Evolutionary conservation across 2,113 vertebrate species (phyloP).

Genomic region (Eleginops maclovinus): DNA sequence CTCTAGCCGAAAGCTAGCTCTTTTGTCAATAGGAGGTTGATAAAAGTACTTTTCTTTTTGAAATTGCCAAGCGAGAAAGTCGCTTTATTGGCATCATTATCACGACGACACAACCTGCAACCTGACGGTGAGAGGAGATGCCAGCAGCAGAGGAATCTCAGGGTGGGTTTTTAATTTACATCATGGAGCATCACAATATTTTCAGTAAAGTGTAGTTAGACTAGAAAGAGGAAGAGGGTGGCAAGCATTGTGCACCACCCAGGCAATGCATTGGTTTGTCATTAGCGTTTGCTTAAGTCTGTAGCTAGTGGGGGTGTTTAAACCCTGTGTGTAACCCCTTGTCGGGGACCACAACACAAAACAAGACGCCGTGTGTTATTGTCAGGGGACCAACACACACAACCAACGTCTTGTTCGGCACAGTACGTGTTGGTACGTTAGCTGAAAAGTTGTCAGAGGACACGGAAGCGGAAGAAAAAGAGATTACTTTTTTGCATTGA

Average conservation of each 20-base stretch:
- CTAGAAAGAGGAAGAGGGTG: background rate
- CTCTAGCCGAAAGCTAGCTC: background rate
- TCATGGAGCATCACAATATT: background rate
- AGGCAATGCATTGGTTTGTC: background rate
- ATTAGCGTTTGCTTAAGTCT: background rate
- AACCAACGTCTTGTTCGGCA: no score
- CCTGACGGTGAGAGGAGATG: conserved; percentile 56
- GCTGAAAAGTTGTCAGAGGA: background rate
- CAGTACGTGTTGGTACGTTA: no score
- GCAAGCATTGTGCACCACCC: background rate
- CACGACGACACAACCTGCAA: background rate
- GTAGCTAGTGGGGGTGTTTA: background rate
- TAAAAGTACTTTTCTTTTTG: background rate
- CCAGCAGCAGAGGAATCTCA: conserved; percentile 57
- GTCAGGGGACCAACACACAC: no score
- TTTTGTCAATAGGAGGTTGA: background rate
- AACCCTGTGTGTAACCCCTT: no score
- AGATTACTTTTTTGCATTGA: no score
- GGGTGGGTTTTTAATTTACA: conserved; percentile 53
- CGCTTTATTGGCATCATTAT: background rate
- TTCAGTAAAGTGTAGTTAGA: background rate
- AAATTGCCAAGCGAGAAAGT: background rate
- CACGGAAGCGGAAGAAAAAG: no score
- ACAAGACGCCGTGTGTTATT: no score
- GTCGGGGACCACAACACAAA: no score